Evolutionary conservation across 2,888 invertebrate species (phyloP), one percentile per base, ranked within the genome.

Genomic region (Pseudanteris insignis): DNA sequence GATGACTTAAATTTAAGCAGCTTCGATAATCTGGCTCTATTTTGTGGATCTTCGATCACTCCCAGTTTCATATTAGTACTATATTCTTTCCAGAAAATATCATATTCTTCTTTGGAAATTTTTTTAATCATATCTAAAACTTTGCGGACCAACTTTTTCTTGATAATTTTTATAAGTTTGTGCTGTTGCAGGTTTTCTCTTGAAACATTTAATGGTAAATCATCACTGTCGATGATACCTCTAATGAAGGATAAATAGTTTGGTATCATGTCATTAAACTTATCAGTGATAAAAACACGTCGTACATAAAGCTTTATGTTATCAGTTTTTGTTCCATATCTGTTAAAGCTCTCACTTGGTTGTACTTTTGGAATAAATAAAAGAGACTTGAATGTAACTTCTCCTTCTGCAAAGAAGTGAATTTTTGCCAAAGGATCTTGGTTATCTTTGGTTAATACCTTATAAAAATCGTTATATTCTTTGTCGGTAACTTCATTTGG

Each of bases 201-300:
- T 1, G 95, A 95, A 18, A 99, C 98, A 81, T 99, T 99, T 68
- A 99, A 85, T 18, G 99, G 99, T 69, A 99, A 83, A 83, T 99
- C 99, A 81, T 99, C 99, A 7, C 96, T 96, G 83, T 99, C 99
- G 34, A 99, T 98, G 67, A 99, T 91, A 71, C 99, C 99, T 50
- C 92, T 89, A 59, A 99, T 88, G 81, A 99, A 99, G 68, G 88
- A 89, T 70, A 99, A 85, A 81, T 97, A 99, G 80, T 92, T 96
- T 66, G 99, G 98, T 91, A 99, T 94, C 90, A 99, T 94, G 78
- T 99, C 98, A 80, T 94, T 94, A 85, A 99, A 98, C 83, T 99
- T 96, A 81, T 99, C 98, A 5, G 98, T 98, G 18, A 18, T 18
- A 84, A 99, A 99, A 9, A 99, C 99, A 61, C 99, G 87, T 58